Base-by-base conservation (phyloP, 2,888 invertebrate genomes). In the Polietes domitor region DNA sequence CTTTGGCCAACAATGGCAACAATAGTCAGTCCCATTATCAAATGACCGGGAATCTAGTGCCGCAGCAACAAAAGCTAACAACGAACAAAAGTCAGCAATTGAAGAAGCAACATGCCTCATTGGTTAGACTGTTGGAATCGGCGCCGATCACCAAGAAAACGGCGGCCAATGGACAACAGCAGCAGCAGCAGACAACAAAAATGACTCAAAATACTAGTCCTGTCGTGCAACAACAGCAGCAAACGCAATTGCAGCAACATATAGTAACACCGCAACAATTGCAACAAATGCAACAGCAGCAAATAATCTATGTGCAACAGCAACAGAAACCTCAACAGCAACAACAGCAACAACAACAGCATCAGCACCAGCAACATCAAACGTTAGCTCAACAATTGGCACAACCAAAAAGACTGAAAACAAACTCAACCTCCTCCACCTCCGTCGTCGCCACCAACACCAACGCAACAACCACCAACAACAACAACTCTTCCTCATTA, bases 121-220 rank as follows among this genome's bases (percentile, higher is more conserved):
- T 94, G 90, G 94, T 94, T 90, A 94, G 94, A 93, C 93, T 94
- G 92, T 92, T 94, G 92, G 94, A 94, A 91, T 93, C 93, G 75
- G 92, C 92, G 85, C 93, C 93, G 55, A 88, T 92, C 24, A 90
- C 88, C 86, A 89, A 87, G 80, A 87, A 84, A 70, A 77, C 83
- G 24, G 68, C 41, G 72, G 21, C 10, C n/a, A 15, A 6, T 10
- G 21, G 26, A 10, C 4, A 15, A 24, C 21, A 21, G 68, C 79
- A 61, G 41, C 43, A 70, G 24, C 79, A 65, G 43, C 77, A 17
- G 55, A 53, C 68, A 37, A 50, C 71, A 61, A 83, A 73, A 82
- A 86, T 85, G 17, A 63, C 65, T 74, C 86, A 85, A 70, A 78
- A 63, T 81, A 77, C 84, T 80, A 77, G 76, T 82, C 74, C 72